These are phyloP conservation scores for Subacronicta megacephala DNA, from an alignment of 2,888 invertebrate genomes.

Conservation along the genomic window DNA sequence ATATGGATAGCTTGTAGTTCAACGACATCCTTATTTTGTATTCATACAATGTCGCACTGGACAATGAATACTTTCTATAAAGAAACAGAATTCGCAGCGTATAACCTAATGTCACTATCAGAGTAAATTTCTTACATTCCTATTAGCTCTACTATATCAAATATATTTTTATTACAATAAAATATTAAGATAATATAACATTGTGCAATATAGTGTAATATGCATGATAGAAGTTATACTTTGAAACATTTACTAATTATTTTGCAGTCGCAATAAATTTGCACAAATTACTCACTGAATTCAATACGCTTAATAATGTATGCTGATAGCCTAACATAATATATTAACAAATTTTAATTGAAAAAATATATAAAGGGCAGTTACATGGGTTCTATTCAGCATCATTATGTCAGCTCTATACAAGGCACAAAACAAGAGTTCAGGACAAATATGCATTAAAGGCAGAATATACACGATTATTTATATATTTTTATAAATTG, in stretches of 20 bases:
- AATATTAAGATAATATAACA: conserved; percentile 88
- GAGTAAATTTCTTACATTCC: conserved; percentile 47
- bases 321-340: conserved; percentile 59
- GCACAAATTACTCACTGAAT: conserved; percentile 80
- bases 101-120: conserved; percentile 34
- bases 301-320: conserved; percentile 62
- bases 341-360: conserved; percentile 54
- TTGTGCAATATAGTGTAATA: conserved; percentile 85
- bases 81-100: conserved; percentile 32
- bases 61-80: conserved; percentile 7
- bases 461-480: conserved; percentile 41
- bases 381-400: conserved; percentile 58
- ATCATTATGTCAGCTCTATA: conserved; percentile 71
- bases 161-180: conserved; percentile 79
- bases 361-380: conserved; percentile 53
- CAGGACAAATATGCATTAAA: conserved; percentile 54
- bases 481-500: conserved; percentile 24
- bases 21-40: conserved; percentile 1
- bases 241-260: conserved; percentile 83
- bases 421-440: conserved; percentile 84
- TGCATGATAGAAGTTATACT: conserved; percentile 81
- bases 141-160: conserved; percentile 71
- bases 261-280: conserved; percentile 83
- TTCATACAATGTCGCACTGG: not conserved
- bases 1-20: conserved; percentile 4